These are phyloP conservation scores for Rhipidura dahli DNA, from an alignment of 2,113 vertebrate species.

Conservation along the genomic window DNA sequence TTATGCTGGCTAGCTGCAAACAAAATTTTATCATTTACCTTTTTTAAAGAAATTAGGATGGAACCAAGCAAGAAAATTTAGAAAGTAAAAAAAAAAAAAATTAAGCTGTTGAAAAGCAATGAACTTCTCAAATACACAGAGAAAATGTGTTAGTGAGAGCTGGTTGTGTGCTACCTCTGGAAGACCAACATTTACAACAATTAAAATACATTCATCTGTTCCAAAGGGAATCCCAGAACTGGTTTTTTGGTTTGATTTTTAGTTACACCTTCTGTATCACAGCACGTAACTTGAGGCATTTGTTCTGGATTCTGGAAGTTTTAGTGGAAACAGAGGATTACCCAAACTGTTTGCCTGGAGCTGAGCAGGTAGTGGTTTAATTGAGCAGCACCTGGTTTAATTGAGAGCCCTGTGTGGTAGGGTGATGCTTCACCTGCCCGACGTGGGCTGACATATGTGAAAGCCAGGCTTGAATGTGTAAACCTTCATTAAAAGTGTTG, in stretches of 20 bases:
- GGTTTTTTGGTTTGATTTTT: neutral
- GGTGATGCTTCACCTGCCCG: neutral
- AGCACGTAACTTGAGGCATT: neutral
- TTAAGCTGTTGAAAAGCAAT: neutral
- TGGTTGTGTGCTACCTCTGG: neutral
- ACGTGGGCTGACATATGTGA: rapidly evolving
- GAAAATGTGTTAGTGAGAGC: neutral
- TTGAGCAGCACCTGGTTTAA: neutral
- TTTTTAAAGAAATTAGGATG: neutral
- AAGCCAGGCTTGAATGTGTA: neutral
- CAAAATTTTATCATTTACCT: neutral
- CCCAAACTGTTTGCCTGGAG: neutral
- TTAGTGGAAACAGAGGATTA: neutral
- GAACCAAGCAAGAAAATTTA: neutral
- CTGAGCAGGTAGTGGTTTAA: rapidly evolving
- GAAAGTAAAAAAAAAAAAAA: neutral
- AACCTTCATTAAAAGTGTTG: neutral
- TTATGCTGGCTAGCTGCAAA: neutral
- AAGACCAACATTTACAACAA: neutral
- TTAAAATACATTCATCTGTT: neutral
- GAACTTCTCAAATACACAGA: neutral
- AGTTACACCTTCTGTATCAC: neutral
- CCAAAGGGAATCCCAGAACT: neutral
- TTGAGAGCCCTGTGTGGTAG: neutral
- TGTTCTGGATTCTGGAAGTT: neutral